Conservation (phyloP, 2,797 vertebrate genomes). For the Rhyacichthys aspro region DNA sequence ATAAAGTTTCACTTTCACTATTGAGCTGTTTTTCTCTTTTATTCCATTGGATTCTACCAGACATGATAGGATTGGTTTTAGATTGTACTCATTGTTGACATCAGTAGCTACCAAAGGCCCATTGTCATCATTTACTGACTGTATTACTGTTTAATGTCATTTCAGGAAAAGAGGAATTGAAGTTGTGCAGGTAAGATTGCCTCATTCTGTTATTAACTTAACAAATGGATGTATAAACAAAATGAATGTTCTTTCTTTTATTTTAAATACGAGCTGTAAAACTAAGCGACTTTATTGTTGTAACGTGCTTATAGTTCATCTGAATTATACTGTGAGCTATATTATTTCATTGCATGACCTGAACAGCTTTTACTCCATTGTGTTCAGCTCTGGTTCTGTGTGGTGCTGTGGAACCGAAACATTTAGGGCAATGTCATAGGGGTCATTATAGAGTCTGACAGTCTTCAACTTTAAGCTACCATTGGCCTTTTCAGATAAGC, state of each 20-base stretch:
- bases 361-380: too few species aligned
- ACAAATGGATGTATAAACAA: background rate
- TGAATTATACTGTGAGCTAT: background rate
- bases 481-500: slow-evolving; percentile 1
- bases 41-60: too few species aligned
- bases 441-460: background rate
- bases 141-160: slow-evolving; percentile 58
- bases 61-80: too few species aligned
- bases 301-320: background rate
- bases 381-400: too few species aligned
- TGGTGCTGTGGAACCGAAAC: slow-evolving; percentile 1
- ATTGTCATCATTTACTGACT: slow-evolving; percentile 6
- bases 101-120: too few species aligned
- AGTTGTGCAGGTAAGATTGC: slow-evolving; percentile 89
- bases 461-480: background rate
- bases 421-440: background rate
- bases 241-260: background rate
- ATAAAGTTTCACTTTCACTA: too few species aligned
- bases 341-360: too few species aligned
- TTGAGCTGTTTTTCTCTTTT: too few species aligned
- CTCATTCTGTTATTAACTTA: background rate
- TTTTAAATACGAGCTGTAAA: background rate
- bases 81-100: too few species aligned
- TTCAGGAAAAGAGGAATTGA: slow-evolving; percentile 97
- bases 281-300: background rate